Base-by-base conservation (phyloP, 2,797 vertebrate genomes). In the Botia almorhae region DNA sequence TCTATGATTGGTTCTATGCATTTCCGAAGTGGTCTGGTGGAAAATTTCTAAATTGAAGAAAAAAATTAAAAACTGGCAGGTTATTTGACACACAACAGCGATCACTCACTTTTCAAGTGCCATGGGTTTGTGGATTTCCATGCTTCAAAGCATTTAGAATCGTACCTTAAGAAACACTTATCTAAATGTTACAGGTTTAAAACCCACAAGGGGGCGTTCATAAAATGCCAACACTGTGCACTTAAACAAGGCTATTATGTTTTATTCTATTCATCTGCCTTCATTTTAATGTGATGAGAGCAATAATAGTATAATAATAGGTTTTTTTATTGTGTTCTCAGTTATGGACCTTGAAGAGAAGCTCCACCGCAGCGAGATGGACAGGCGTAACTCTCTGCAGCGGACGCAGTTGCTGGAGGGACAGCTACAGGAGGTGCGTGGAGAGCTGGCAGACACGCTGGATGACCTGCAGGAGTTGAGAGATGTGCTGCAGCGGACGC, bases 311-410 rank as follows among this genome's bases (percentile, higher is more conserved):
- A 8, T 33, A 23, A 7, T 33, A 23, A 39, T 19, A 7, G 33
- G 6, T 8, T 72, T 12, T 56, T 51, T 43, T 7, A 26, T 10
- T n/a, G 2, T 17, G 1, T 64, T 23, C 7, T 33, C 55, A 99
- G 98, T 93, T 69, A 85, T 90, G 4, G 92, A 94, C 79, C 90
- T 98, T 79, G 95, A 98, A 88, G 95, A 96, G 81, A 93, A 94
- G 81, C 90, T 98, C 51, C 93, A 94, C 64, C 88, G 86, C 56
- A 94, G 90, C 63, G 95, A 97, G 89, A 90, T 87, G 23, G 91
- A 95, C 85, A 73, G 91, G 65, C 89, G 90, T 61, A 93, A 91
- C 87, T 91, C 88, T 8, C 71, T 86, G 39, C 92, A 95, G 87
- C 91, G 33, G 83, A 88, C 86, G 46, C 91, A 90, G 83, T 78